Base-by-base conservation (phyloP, 1,140 invertebrate species). In the Papilio dardanus region DNA sequence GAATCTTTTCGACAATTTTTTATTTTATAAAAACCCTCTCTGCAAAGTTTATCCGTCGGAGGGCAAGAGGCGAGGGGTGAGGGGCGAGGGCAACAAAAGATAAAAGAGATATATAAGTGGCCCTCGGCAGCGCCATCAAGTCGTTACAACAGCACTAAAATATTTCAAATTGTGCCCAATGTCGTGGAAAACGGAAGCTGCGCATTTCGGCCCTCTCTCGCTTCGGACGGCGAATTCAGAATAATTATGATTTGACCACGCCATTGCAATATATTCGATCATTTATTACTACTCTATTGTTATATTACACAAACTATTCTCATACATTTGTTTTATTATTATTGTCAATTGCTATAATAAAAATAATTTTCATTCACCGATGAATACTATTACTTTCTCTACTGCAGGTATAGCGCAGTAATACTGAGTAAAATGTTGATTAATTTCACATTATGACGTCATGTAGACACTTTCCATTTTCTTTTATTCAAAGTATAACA, bases 61-160 rank as follows among this genome's bases (percentile, higher is more conserved):
- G 86, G 90, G 87, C 86, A 87, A 85, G 82, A 84, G 88, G 86
- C 82, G 85, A 85, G 82, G 84, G 88, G 86, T 82, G 85, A 86
- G 87, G 85, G 85, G 86, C 82, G 86, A 90, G 85, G 85, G 86
- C 82, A 87, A 90, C 90, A 89, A 92, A 88, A 92, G 89, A 93
- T 93, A 93, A 92, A 92, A 91, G 89, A 91, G 91, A 93, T 91
- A 91, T 93, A 93, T 90, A 93, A 93, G 91, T 93, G 88, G 91
- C 91, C 90, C 89, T 91, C 87, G 85, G 86, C 88, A 88, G 85
- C 83, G 85, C 89, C 89, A 93, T 93, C 88, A 91, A 91, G 90
- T 92, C 91, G 90, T 92, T 93, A 91, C 89, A 91, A 93, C 81
- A 88, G 84, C 86, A 90, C 83, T 92, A 92, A 93, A 90, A 93